Evolutionary conservation across 2,888 invertebrate genomes (phyloP).

Genomic region (Drosophila setosimentum): DNA sequence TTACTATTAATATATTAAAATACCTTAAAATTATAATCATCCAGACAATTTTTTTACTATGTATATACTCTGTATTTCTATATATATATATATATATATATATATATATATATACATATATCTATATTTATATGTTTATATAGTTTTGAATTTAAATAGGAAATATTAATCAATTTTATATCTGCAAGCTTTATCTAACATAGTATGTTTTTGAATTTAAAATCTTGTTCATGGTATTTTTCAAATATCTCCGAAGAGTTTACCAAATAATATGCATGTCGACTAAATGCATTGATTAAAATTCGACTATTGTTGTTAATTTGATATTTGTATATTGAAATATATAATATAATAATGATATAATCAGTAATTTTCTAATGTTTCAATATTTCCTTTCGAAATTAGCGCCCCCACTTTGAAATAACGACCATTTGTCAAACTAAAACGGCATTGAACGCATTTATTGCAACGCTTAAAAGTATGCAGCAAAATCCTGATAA

Average conservation of each 20-base stretch:
- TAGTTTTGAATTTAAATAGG: no score
- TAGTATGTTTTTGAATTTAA: background rate
- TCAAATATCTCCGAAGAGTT: background rate
- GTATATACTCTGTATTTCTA: no score
- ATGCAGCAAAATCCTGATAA: constrained; percentile 35
- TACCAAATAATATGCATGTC: background rate
- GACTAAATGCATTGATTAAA: background rate
- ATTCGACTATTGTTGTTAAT: background rate
- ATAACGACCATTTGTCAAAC: constrained; percentile 32
- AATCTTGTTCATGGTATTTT: background rate
- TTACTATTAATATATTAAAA: background rate
- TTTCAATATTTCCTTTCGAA: constrained; percentile 6
- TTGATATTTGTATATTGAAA: background rate
- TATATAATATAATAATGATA: background rate
- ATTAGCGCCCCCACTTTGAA: constrained; percentile 24
- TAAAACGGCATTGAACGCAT: constrained; percentile 14
- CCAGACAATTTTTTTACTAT: no score
- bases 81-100: no score
- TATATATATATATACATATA: no score
- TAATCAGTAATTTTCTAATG: background rate
- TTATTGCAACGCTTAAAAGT: constrained; percentile 49
- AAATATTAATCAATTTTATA: background rate
- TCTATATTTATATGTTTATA: no score
- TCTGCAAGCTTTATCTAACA: background rate
- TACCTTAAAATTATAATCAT: background rate